phyloP scores from a whole-genome alignment of 37 sponge, comb jelly and placozoan species.

The Geodia barretti region DNA sequence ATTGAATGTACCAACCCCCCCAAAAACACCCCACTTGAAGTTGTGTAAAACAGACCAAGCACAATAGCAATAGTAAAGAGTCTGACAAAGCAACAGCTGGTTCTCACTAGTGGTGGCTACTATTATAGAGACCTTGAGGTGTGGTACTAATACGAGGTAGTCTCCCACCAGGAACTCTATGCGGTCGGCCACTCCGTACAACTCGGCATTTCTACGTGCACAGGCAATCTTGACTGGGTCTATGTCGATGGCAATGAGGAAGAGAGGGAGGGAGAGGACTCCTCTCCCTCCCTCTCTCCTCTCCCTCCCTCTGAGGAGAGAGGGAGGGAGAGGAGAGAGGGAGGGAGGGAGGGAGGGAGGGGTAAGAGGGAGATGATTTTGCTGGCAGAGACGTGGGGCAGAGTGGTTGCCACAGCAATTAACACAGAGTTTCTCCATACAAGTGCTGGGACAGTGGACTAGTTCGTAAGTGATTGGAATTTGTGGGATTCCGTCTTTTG shows the following conservation, averaged over 20 bases:
- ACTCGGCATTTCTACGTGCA: slow-evolving; percentile 89
- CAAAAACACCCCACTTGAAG: too few relatives aligned
- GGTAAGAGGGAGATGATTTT: slow-evolving; percentile 9
- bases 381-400: slow-evolving; percentile 18
- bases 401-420: slow-evolving; percentile 23
- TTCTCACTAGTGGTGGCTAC: background rate
- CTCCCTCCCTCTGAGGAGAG: too few relatives aligned
- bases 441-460: too few relatives aligned
- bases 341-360: background rate
- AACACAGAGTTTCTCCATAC: too few relatives aligned
- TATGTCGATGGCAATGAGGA: slow-evolving; percentile 99
- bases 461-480: too few relatives aligned
- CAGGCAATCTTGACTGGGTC: slow-evolving; percentile 98
- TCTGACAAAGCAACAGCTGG: background rate
- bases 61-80: background rate
- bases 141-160: slow-evolving; percentile 79
- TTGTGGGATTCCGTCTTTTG: too few relatives aligned
- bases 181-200: slow-evolving; percentile 92
- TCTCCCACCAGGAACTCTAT: slow-evolving; percentile 99
- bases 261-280: too few relatives aligned
- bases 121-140: slow-evolving; percentile 25
- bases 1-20: too few relatives aligned
- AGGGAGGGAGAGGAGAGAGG: too few relatives aligned
- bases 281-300: too few relatives aligned
- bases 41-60: background rate